These are phyloP conservation scores for Euproctis similis DNA, from an alignment of 2,888 invertebrate species.

Conservation along the genomic window DNA sequence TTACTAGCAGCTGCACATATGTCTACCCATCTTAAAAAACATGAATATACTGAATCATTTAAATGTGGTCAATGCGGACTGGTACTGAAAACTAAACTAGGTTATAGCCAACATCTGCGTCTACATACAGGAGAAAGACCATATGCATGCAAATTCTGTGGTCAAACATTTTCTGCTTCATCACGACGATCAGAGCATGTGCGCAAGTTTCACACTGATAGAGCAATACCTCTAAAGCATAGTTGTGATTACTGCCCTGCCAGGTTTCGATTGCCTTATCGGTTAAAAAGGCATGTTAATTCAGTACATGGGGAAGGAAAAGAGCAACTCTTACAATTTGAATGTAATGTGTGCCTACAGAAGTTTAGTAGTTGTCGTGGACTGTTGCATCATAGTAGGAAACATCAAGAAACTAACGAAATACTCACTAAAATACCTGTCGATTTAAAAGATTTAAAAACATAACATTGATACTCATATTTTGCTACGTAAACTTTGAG, in stretches of 20 bases:
- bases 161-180: constrained; percentile 52
- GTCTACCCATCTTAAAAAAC: constrained; percentile 51
- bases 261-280: constrained; percentile 42
- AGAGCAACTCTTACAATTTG: constrained; percentile 24
- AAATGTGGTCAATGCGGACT: constrained; percentile 48
- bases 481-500: no score
- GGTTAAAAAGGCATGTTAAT: constrained; percentile 41
- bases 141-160: constrained; percentile 47
- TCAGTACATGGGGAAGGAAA: constrained; percentile 32
- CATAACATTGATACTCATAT: no score
- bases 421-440: no score
- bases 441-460: no score
- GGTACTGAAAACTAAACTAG: constrained; percentile 43
- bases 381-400: constrained; percentile 44
- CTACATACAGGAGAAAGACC: constrained; percentile 59
- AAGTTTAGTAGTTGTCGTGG: constrained; percentile 47
- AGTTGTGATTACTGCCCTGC: constrained; percentile 49
- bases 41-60: constrained; percentile 27
- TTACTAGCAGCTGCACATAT: constrained; percentile 53
- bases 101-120: constrained; percentile 52
- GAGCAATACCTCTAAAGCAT: constrained; percentile 35
- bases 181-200: constrained; percentile 57
- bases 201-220: constrained; percentile 36
- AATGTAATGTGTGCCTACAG: constrained; percentile 42
- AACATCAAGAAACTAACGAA: constrained; percentile 29